Evolutionary conservation across 2,888 invertebrate species (phyloP).

Genomic region (Syrphus vitripennis): DNA sequence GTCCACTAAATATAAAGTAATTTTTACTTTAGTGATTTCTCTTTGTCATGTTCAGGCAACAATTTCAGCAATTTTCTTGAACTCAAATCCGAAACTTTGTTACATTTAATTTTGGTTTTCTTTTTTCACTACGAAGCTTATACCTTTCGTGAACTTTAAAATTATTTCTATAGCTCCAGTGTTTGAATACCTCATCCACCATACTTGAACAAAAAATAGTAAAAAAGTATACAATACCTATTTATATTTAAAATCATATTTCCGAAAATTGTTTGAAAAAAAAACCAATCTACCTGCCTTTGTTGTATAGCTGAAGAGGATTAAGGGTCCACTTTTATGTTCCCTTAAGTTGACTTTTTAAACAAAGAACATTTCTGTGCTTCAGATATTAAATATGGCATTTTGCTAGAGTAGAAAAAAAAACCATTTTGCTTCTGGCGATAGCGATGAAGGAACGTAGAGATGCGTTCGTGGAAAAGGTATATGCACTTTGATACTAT

Average conservation of each 20-base stretch:
- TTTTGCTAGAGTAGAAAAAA: background rate
- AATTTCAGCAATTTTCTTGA: too few relatives aligned
- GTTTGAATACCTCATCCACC: background rate
- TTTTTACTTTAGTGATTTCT: too few relatives aligned
- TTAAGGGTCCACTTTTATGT: slow-evolving; percentile 31
- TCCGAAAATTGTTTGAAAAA: background rate
- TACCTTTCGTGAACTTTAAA: background rate
- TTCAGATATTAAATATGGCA: slow-evolving; percentile 44
- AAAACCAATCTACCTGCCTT: background rate
- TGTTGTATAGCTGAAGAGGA: slow-evolving; percentile 20
- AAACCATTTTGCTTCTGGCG: background rate
- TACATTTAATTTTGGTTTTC: background rate
- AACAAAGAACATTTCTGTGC: slow-evolving; percentile 40
- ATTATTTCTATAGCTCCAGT: background rate
- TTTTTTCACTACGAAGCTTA: background rate
- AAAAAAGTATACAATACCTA: background rate
- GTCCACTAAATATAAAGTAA: too few relatives aligned
- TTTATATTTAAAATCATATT: background rate
- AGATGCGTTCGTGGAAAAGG: slow-evolving; percentile 33
- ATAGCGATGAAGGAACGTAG: background rate
- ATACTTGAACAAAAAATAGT: background rate
- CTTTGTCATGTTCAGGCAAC: too few relatives aligned
- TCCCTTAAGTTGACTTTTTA: slow-evolving; percentile 39
- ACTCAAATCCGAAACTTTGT: too few relatives aligned
- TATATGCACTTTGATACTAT: background rate